Percentiles rank a stretch among this genome's conserved stretches.
Conservation (phyloP, 2,888 invertebrate genomes). For the Parnassius smintheus region DNA sequence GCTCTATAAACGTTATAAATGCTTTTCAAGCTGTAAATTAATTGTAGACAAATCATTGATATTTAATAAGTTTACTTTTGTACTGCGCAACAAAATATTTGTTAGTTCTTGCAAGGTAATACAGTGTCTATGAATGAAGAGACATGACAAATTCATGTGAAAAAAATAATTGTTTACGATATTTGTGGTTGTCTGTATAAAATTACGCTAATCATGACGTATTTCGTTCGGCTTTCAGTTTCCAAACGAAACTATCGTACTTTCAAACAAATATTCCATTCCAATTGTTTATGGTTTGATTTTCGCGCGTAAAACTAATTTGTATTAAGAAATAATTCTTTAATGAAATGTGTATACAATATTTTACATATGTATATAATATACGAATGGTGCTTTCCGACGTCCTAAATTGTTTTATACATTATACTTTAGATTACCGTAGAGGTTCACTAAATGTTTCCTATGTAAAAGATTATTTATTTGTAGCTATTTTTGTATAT, state of each 20-base stretch:
- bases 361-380: slow-evolving; percentile 9
- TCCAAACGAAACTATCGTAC: no score
- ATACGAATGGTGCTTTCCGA: slow-evolving; percentile 22
- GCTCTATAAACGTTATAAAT: slow-evolving; percentile 6
- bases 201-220: no score
- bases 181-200: no score
- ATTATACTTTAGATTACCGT: slow-evolving; percentile 49
- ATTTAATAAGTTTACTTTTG: no score
- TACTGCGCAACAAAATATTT: no score
- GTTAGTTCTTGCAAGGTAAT: no score
- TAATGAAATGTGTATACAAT: slow-evolving; percentile 5
- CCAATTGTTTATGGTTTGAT: slow-evolving; percentile 2
- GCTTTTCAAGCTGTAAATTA: slow-evolving; percentile 7
- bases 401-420: slow-evolving; percentile 30
- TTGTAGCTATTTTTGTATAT: slow-evolving; percentile 73
- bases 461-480: slow-evolving; percentile 76
- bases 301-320: slow-evolving; percentile 15
- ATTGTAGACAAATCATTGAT: background rate
- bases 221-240: no score
- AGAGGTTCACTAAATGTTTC: slow-evolving; percentile 55
- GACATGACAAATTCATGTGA: no score
- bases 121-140: no score
- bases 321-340: slow-evolving; percentile 15
- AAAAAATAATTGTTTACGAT: no score
- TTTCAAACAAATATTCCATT: no score